Conservation (phyloP, 2,113 vertebrate genomes). For the Laterallus jamaicensis region DNA sequence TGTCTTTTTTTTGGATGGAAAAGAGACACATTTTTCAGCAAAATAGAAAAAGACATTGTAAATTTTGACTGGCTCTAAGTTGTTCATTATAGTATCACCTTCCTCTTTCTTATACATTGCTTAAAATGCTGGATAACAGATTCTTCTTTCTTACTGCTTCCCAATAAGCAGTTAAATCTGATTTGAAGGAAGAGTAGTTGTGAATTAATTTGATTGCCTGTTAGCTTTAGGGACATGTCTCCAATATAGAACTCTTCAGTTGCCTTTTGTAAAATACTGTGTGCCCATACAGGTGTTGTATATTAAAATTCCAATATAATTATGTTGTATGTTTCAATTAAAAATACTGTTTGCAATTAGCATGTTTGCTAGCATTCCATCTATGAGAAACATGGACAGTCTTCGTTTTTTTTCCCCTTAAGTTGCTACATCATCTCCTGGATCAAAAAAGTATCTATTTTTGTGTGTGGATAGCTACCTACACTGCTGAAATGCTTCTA, state of each 20-base stretch:
- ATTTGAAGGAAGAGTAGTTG: not conserved
- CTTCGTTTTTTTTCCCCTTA: not conserved
- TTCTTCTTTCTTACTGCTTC: not conserved
- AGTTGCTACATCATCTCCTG: not conserved
- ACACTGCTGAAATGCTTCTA: not conserved
- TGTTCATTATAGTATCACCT: not conserved
- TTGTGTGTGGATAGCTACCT: not conserved
- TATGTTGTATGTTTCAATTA: not conserved
- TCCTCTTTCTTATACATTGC: not conserved
- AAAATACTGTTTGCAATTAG: not conserved
- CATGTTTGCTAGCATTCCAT: not conserved
- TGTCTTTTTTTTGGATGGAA: not conserved
- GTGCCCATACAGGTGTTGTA: not conserved
- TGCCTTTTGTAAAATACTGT: not conserved
- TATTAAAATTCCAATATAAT: not conserved
- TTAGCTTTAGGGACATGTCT: not conserved
- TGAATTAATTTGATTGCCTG: not conserved
- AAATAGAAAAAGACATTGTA: not conserved
- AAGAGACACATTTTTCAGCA: not conserved
- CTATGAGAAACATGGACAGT: not conserved
- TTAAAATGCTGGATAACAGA: not conserved
- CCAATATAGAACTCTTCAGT: not conserved
- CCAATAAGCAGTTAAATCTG: not conserved
- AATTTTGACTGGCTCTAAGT: not conserved
- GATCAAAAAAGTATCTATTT: not conserved